Base-by-base conservation (phyloP, 2,888 invertebrate species). In the Scrobipalpa atriplicella region DNA sequence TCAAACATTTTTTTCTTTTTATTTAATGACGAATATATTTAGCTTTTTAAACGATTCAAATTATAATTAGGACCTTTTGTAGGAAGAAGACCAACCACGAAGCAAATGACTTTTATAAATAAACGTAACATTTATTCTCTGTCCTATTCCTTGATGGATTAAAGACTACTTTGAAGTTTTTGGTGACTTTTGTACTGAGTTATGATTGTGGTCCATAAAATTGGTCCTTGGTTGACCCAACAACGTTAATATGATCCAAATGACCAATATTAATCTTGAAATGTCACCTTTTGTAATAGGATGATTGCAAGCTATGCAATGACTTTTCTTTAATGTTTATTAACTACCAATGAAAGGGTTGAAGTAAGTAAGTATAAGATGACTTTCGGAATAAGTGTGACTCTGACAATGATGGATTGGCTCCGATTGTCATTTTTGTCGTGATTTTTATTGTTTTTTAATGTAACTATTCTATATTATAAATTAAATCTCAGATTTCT, bases 1-100 rank as follows among this genome's bases (percentile, higher is more conserved):
- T 86, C 85, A 85, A 89, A 87, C 81, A 83, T 84, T 87, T 88
- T 89, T 80, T 85, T 5, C 29, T 86, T 79, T 84, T 85, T 87
- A 84, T 88, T 87, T 84, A 82, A 87, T 85, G 82, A 85, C 87
- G 87, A 91, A 89, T 91, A 90, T 90, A 90, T 91, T 90, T 89
- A 84, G 84, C 86, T 43, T 87, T 79, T 78, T 89, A 90, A 90
- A 88, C 90, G 89, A 85, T 91, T 90, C 86, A 89, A 87, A 90
- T 90, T 90, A 90, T 90, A 92, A 92, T 92, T 92, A 90, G 90
- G 84, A 78, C 76, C 81, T 78, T 88, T 89, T 87, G 83, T 84
- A 85, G 81, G 78, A 79, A 76, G 74, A 75, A 75, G 77, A 75
- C 72, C 68, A 62, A 74, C 79, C 72, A 77, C 54, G 52, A 36